Base-by-base conservation (phyloP, 2,113 vertebrate species). In the Macrotus californicus region DNA sequence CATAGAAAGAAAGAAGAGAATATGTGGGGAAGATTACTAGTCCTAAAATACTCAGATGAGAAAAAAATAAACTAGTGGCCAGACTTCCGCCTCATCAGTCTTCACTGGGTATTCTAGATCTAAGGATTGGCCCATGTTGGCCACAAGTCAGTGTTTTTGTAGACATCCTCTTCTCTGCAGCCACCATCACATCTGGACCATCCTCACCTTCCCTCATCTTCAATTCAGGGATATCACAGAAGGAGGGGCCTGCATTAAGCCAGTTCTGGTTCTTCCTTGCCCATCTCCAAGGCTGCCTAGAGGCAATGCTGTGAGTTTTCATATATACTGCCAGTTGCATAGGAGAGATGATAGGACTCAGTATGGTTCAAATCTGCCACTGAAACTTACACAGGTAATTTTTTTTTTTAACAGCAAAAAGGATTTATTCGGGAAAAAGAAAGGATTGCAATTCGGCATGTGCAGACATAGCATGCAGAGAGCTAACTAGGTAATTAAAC, bases 341-440 rank as follows among this genome's bases (percentile, higher is more conserved):
- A 5, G 14, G 26, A 64, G 4, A 84, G 13, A n/a, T 5, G 4
- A 39, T 2, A 7, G 34, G 54, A 29, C 14, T 16, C 5, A 0
- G 9, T 13, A 7, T 21, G 34, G 22, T 34, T 72, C 31, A 36
- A 4, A 43, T 70, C 8, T 31, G 41, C 24, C 59, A 54, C n/a
- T 11, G 43, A 82, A 36, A 46, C 24, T 52, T 59, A 75, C 50
- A 43, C 11, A 83, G 24, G 18, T 39, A 39, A 50, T 82, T 93
- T 69, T 64, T 24, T 64, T 67, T 66, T 66, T 70, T 39, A 70
- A 39, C 19, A 39, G 18, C 19, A 39, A 36, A 70, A 36, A 70
- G n/a, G 67, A 39, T 39, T 70, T 70, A 70, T 70, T 39, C 8
- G 5, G 8, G 19, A 69, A 69, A 69, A 70, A 39, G 21, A 39